Percentiles rank a stretch among this genome's conserved stretches.
phyloP scores from a whole-genome alignment of 2,113 vertebrate genomes.

The Mormyrus lacerda region DNA sequence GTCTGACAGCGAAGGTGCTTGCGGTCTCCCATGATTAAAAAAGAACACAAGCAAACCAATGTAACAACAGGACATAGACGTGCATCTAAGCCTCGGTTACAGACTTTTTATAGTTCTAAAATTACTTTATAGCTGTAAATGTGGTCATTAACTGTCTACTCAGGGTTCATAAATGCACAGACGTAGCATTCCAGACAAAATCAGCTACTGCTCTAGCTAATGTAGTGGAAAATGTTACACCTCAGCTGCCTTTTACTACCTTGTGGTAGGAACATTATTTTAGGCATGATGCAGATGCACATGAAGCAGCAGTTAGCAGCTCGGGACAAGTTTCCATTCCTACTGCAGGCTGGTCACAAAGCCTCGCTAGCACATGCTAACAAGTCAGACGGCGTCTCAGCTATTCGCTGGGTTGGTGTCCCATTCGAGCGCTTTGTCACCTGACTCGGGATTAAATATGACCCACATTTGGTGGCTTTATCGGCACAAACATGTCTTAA shows the following conservation, averaged over 20 bases:
- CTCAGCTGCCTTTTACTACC: background rate
- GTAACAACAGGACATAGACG: background rate
- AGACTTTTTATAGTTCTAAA: constrained; percentile 4
- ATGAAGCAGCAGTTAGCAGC: background rate
- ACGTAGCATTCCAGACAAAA: background rate
- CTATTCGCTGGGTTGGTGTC: background rate
- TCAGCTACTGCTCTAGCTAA: background rate
- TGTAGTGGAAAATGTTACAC: constrained; percentile 8
- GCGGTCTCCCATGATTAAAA: background rate
- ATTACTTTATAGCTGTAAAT: constrained; percentile 5
- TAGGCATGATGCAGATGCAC: background rate
- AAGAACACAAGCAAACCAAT: background rate
- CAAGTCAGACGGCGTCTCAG: background rate
- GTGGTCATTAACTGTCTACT: background rate
- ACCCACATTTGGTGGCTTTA: background rate
- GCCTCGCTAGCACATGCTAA: background rate
- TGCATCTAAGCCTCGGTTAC: background rate
- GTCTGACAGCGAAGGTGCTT: background rate
- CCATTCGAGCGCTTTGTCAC: background rate
- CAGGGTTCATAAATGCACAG: background rate
- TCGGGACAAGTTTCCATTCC: constrained; percentile 3
- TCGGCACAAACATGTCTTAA: background rate
- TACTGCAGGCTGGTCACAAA: background rate
- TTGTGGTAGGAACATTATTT: constrained; percentile 1
- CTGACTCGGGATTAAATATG: background rate